phyloP scores from a whole-genome alignment of 2,888 invertebrate genomes.

The Drosophila limbata region DNA sequence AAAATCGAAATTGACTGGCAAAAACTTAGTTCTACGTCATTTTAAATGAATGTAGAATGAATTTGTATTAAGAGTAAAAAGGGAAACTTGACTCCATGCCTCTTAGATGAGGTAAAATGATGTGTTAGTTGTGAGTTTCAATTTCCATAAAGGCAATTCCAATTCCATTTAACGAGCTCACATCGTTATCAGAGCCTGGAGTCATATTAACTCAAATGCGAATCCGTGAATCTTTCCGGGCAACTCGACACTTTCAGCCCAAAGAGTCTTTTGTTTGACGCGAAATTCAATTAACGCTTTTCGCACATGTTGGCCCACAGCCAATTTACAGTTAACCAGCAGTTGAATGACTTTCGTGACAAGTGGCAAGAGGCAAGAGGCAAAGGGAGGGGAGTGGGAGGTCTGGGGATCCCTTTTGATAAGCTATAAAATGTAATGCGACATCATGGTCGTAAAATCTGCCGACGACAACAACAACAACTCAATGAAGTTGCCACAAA shows the following conservation, averaged over 20 bases:
- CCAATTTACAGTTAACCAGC: constrained; percentile 77
- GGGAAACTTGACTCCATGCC: no score
- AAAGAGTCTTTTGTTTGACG: constrained; percentile 61
- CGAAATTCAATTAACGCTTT: constrained; percentile 72
- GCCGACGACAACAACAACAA: constrained; percentile 59
- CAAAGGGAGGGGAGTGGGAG: background rate
- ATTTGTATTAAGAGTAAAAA: no score
- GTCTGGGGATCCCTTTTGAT: constrained; percentile 52
- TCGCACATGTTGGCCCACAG: constrained; percentile 43
- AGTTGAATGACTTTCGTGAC: constrained; percentile 20
- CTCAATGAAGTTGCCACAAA: constrained; percentile 67
- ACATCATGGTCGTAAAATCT: constrained; percentile 71
- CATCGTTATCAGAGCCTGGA: constrained; percentile 15
- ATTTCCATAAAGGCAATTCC: constrained; percentile 8
- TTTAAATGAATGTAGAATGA: no score
- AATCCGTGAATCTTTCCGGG: constrained; percentile 8
- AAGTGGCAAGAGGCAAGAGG: background rate
- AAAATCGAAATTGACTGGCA: background rate
- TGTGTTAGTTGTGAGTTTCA: background rate
- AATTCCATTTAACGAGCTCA: constrained; percentile 2
- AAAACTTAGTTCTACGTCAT: no score
- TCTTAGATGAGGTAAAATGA: background rate
- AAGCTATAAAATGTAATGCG: constrained; percentile 73
- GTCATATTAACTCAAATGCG: constrained; percentile 24
- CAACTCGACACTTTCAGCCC: background rate